A percentile compares a stretch with the other conserved stretches of the same genome.
Evolutionary conservation across 53 echinoderm and acorn worm genomes (phyloP).

Genomic region (Crossaster papposus): DNA sequence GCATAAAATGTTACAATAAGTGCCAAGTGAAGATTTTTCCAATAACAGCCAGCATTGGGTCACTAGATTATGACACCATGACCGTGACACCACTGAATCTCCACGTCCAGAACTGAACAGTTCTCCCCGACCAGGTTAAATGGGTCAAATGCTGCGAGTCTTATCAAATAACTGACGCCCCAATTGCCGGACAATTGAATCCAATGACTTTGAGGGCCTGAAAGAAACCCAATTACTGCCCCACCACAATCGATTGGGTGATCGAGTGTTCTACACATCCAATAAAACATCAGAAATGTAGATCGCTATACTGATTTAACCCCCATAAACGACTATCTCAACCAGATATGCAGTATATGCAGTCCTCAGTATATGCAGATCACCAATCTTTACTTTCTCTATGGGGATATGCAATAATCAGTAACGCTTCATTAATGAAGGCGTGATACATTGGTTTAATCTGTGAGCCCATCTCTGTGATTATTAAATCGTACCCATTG

Average conservation of each 20-base stretch:
- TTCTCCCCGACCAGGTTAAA: neutral
- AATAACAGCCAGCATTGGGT: neutral
- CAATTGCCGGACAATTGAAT: constrained; percentile 4
- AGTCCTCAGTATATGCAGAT: too few species aligned
- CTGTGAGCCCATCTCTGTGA: too few species aligned
- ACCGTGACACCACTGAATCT: neutral
- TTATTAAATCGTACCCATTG: too few species aligned
- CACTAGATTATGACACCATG: neutral
- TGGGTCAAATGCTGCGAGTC: neutral
- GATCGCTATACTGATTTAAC: neutral
- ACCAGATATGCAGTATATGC: too few species aligned
- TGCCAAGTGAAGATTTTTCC: neutral
- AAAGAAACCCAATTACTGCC: neutral
- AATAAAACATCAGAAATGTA: neutral
- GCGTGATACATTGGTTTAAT: too few species aligned
- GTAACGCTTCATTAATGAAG: too few species aligned
- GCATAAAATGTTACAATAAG: neutral
- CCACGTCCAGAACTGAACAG: neutral
- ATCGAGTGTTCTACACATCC: neutral
- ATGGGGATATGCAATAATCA: too few species aligned
- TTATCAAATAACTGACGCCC: neutral
- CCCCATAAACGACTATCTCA: too few species aligned
- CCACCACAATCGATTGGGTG: neutral
- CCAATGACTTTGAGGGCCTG: neutral
- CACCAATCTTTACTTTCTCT: too few species aligned